phyloP scores from a whole-genome alignment of 2,888 invertebrate species.

The Mythimna vitellina region DNA sequence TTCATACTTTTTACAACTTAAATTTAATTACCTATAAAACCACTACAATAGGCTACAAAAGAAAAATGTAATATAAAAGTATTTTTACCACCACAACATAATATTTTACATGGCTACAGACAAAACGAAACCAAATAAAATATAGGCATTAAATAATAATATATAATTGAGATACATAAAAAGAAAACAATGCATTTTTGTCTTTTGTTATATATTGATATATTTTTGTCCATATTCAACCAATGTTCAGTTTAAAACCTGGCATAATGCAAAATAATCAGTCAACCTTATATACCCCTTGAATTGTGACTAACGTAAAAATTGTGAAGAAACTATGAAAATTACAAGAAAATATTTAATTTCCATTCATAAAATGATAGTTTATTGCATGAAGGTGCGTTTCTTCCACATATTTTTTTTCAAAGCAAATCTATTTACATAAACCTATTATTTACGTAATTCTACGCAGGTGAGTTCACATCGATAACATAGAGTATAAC shows the following conservation, averaged over 20 bases:
- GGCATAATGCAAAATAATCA: conserved; percentile 61
- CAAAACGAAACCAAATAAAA: conserved; percentile 45
- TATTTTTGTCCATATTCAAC: conserved; percentile 57
- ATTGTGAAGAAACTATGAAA: conserved; percentile 49
- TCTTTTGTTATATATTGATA: conserved; percentile 61
- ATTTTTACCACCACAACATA: conserved; percentile 76
- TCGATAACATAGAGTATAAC: conserved; percentile 71
- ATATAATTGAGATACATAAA: conserved; percentile 46
- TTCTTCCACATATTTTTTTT: conserved; percentile 64
- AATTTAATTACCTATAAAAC: conserved; percentile 81
- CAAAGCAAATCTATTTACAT: conserved; percentile 87
- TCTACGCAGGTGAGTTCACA: conserved; percentile 77
- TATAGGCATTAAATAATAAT: conserved; percentile 27
- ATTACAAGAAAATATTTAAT: conserved; percentile 55
- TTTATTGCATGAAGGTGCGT: conserved; percentile 71
- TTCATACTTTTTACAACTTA: conserved; percentile 83
- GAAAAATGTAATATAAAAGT: conserved; percentile 71
- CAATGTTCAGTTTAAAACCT: conserved; percentile 50
- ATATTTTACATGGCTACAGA: conserved; percentile 55
- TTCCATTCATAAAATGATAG: conserved; percentile 57
- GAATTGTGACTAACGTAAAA: conserved; percentile 62
- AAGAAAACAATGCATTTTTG: conserved; percentile 56
- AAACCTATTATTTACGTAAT: conserved; percentile 80
- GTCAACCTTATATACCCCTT: conserved; percentile 61
- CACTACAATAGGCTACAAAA: conserved; percentile 80